Base-by-base conservation (phyloP, 2,888 invertebrate genomes). In the Lamellibrachia columna region DNA sequence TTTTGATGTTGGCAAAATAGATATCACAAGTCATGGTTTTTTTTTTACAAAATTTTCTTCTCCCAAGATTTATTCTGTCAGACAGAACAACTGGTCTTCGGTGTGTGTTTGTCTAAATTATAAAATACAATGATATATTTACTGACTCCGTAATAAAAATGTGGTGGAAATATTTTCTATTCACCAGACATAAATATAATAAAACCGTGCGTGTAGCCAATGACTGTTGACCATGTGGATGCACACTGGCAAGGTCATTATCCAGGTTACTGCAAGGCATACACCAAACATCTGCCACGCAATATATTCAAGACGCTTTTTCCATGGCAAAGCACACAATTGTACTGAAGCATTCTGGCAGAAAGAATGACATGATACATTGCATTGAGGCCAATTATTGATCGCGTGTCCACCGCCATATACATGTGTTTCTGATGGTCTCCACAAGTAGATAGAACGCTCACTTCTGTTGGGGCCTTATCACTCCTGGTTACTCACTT, bases 331-430 rank as follows among this genome's bases (percentile, higher is more conserved):
- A 75, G 75, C 75, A 75, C 75, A 75, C 75, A 75, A 75, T 75
- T 75, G 75, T 75, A 22, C 75, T 22, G 75, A n/a, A 75, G 75
- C 75, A 75, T 75, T 75, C 75, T 75, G 75, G 75, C 22, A 75
- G 15, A 75, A 75, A 75, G 75, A 75, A 75, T 75, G 75, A 75
- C 75, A 75, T 75, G 75, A 75, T 75, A 75, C n/a, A 75, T 75
- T 75, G 75, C 75, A 75, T 75, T 22, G 75, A 75, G 75, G 75
- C 75, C 75, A 75, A 75, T 75, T 75, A 75, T 75, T 75, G 75
- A 75, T 75, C 22, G 75, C 22, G 75, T 22, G 22, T 75, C 22
- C n/a, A n/a, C 75, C 15, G 75, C 75, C 22, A 75, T n/a, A 75
- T 75, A 75, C 75, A 75, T 22, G 75, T 3, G 22, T 22, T 15